phyloP scores from a whole-genome alignment of 1,140 invertebrate genomes.

The Copidosoma floridanum region DNA sequence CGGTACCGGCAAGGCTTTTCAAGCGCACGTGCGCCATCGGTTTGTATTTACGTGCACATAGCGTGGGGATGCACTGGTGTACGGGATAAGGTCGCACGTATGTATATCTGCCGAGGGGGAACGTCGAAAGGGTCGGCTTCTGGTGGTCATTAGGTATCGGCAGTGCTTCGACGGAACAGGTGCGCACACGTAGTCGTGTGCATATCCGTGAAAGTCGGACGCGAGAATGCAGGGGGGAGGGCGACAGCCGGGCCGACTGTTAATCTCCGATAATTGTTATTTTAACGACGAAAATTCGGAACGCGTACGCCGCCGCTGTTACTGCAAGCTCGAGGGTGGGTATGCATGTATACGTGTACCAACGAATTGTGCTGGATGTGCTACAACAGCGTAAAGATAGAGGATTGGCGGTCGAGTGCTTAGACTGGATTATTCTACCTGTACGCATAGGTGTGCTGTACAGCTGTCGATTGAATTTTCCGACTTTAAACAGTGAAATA shows the following conservation, averaged over 20 bases:
- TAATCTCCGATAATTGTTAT: constrained; percentile 26
- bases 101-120: constrained; percentile 13
- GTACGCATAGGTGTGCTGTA: no score
- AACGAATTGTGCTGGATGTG: no score
- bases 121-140: constrained; percentile 14
- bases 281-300: constrained; percentile 19
- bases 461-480: no score
- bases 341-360: no score
- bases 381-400: no score
- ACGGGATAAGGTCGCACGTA: neutral
- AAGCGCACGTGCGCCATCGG: constrained; percentile 2
- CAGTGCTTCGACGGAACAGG: constrained; percentile 14
- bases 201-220: no score
- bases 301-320: no score
- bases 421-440: no score
- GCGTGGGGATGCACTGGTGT: neutral
- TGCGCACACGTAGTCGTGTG: neutral
- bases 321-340: no score
- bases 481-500: no score
- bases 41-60: neutral
- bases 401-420: no score
- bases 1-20: constrained; percentile 9
- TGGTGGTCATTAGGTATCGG: constrained; percentile 24
- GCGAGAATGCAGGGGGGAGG: neutral
- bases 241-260: constrained; percentile 14